Percentiles rank a stretch among this genome's conserved stretches.
phyloP scores from a whole-genome alignment of 1,140 invertebrate species.

The Vanessa atalanta region DNA sequence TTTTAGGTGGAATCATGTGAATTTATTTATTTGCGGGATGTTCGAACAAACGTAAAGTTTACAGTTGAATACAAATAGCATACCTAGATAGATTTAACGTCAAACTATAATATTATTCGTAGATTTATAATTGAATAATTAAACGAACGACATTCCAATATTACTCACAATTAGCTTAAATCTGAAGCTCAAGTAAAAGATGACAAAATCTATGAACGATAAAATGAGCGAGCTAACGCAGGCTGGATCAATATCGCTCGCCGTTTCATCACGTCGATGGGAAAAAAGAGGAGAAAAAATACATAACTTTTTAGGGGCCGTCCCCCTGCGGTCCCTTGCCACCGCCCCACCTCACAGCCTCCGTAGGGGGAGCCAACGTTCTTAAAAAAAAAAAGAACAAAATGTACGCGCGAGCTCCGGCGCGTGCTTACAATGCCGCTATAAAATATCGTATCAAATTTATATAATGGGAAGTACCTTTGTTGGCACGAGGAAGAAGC shows the following conservation, averaged over 20 bases:
- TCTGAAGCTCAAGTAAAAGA: not conserved
- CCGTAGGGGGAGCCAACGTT: conserved; percentile 40
- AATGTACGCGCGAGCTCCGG: conserved; percentile 56
- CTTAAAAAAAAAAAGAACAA: conserved; percentile 64
- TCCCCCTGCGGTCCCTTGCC: conserved; percentile 48
- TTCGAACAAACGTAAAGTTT: no score
- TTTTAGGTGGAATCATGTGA: no score
- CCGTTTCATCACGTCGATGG: conserved; percentile 76
- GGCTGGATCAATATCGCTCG: conserved; percentile 71
- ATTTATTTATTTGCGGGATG: no score
- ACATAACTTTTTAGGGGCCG: conserved; percentile 79
- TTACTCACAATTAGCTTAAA: not conserved
- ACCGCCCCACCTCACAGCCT: conserved; percentile 43
- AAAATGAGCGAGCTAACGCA: conserved; percentile 46
- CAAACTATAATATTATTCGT: no score
- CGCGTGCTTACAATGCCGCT: conserved; percentile 67
- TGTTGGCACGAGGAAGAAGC: conserved; percentile 59
- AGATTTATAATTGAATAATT: no score
- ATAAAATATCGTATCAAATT: conserved; percentile 76
- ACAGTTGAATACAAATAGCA: no score
- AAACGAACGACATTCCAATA: no score
- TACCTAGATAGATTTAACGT: no score
- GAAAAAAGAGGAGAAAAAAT: conserved; percentile 80
- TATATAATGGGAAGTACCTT: conserved; percentile 69
- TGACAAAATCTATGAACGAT: conserved; percentile 32